Evolutionary conservation across 2,888 invertebrate genomes (phyloP).

Genomic region (Oscheius sp.): DNA sequence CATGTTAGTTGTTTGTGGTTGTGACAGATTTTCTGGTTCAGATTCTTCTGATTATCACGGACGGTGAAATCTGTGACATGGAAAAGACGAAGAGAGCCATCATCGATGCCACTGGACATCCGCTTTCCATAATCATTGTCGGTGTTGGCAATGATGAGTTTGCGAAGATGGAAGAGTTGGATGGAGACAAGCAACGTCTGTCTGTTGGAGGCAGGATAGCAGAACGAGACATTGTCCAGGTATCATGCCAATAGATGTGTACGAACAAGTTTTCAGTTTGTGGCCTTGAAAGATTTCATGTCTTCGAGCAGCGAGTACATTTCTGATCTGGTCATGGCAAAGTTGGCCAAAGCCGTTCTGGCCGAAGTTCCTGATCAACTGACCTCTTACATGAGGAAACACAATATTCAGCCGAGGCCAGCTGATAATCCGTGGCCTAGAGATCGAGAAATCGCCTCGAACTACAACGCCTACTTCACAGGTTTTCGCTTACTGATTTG

Average conservation of each 20-base stretch:
- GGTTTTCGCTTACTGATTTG: too few species aligned
- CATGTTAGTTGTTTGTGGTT: conserved; percentile 45
- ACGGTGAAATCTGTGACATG: conserved; percentile 80
- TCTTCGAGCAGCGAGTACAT: conserved; percentile 52
- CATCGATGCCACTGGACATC: conserved; percentile 76
- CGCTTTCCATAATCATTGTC: conserved; percentile 79
- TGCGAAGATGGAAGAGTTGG: conserved; percentile 79
- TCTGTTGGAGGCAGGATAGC: conserved; percentile 76
- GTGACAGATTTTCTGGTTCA: conserved; percentile 71
- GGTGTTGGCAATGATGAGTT: conserved; percentile 80
- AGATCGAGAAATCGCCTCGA: neutral
- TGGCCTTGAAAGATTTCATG: conserved; percentile 73
- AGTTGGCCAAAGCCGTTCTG: conserved; percentile 78
- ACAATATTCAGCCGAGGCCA: conserved; percentile 45
- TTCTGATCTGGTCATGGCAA: conserved; percentile 67
- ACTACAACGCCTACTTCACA: too few species aligned
- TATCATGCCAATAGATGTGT: conserved; percentile 10
- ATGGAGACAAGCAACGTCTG: conserved; percentile 77
- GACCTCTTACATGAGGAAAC: conserved; percentile 51
- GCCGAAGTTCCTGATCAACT: conserved; percentile 59
- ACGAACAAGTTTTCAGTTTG: conserved; percentile 66
- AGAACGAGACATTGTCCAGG: conserved; percentile 79
- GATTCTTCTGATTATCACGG: conserved; percentile 79
- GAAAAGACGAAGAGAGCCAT: conserved; percentile 76
- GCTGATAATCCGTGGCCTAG: conserved; percentile 31